Base-by-base conservation (phyloP, 2,797 vertebrate genomes). In the Podarcis siculus region DNA sequence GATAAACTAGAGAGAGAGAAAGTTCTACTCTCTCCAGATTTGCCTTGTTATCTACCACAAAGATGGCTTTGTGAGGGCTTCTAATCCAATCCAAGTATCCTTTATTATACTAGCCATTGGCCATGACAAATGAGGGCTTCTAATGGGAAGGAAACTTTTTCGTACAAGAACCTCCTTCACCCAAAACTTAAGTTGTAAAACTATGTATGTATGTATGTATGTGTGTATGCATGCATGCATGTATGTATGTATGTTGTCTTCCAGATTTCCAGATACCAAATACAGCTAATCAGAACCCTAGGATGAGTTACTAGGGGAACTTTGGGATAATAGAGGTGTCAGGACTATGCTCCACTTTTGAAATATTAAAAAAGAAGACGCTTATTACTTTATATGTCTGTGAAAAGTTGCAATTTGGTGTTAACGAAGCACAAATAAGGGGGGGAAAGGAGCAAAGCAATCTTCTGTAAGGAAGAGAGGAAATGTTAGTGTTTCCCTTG, bases 381-480 rank as follows among this genome's bases (percentile, higher is more conserved):
- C 27, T 39, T 45, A 45, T 66, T 39, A 25, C 21, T 69, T 37
- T 42, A 25, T 49, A 69, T 35, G 17, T 71, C 15, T 49, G 58
- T 71, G 10, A 71, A 71, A 10, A 81, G 39, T 12, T 64, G 3
- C 12, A 21, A n/a, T 58, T 81, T 58, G 9, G 37, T 81, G 9
- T 67, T 88, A 80, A 79, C 37, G 72, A 39, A 23, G 67, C 3
- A 72, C 37, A 17, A 49, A 55, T 69, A 75, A 66, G 30, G 49
- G 32, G 32, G 49, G 6, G 32, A 79, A 73, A 37, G 12, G 25
- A 64, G n/a, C 84, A 79, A 77, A 78, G 13, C 49, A 21, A 17
- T n/a, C 45, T 67, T 91, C 55, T 87, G 35, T 37, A 82, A 82
- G 17, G 85, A 82, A 85, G 4, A 23, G 9, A 6, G 61, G 84